A percentile compares a stretch with the other conserved stretches of the same genome.
Evolutionary conservation across 1,140 invertebrate genomes (phyloP).

Genomic region (Drosophila saltans): DNA sequence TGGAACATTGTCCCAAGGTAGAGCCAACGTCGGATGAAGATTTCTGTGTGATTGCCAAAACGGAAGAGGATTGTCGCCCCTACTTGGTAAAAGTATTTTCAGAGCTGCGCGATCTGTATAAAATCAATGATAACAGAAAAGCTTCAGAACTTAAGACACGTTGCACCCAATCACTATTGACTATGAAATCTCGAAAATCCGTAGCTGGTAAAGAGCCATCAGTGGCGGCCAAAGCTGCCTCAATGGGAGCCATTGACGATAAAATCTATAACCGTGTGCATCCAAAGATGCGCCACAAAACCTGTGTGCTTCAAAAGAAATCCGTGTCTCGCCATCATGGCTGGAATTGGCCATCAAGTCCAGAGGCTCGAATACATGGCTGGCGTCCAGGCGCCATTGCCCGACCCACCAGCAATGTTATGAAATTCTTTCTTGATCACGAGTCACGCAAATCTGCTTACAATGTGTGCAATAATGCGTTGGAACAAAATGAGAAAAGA

Average conservation of each 20-base stretch:
- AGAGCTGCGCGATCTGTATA: slow-evolving; percentile 61
- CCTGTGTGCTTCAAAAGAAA: slow-evolving; percentile 31
- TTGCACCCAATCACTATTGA: slow-evolving; percentile 20
- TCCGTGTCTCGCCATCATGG: slow-evolving; percentile 61
- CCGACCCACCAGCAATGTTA: slow-evolving; percentile 58
- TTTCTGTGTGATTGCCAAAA: slow-evolving; percentile 28
- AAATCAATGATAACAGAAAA: slow-evolving; percentile 44
- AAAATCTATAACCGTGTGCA: not conserved
- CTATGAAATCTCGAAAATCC: not conserved
- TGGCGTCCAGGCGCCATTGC: slow-evolving; percentile 69
- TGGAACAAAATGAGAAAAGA: not conserved
- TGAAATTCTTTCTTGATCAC: slow-evolving; percentile 62
- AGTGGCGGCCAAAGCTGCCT: not conserved
- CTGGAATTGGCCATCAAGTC: slow-evolving; percentile 62
- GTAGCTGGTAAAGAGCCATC: not conserved
- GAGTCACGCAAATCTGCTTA: slow-evolving; percentile 17
- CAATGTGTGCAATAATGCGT: slow-evolving; percentile 22
- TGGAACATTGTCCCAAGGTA: slow-evolving; percentile 11
- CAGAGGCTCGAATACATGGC: slow-evolving; percentile 40
- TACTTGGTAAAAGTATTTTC: slow-evolving; percentile 65
- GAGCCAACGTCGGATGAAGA: slow-evolving; percentile 43
- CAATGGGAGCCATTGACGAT: not conserved
- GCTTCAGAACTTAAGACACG: not conserved
- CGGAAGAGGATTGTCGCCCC: slow-evolving; percentile 46
- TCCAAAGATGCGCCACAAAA: slow-evolving; percentile 37